Evolutionary conservation across 2,888 invertebrate genomes (phyloP).

Genomic region (Serripes groenlandicus): DNA sequence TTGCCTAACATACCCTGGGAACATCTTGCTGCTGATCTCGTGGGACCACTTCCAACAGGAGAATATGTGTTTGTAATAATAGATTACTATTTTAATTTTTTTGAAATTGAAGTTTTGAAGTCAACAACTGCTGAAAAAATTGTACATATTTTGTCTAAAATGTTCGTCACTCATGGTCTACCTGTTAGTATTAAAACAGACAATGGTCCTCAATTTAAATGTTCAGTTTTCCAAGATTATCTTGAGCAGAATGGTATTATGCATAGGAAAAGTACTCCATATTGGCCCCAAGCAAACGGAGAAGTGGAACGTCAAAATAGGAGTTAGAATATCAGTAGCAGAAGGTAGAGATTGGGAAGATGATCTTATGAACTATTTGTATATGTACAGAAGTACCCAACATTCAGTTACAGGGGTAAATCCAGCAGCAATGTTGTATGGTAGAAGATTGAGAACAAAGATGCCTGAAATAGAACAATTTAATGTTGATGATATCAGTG

Average conservation of each 20-base stretch:
- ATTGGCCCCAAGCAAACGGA: conserved; percentile 63
- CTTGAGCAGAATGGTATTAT: conserved; percentile 32
- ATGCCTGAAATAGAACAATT: conserved; percentile 40
- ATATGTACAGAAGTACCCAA: conserved; percentile 61
- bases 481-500: conserved; percentile 9
- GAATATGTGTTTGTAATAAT: conserved; percentile 29
- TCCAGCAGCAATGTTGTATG: conserved; percentile 57
- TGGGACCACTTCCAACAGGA: conserved; percentile 37
- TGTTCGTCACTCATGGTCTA: conserved; percentile 32
- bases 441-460: conserved; percentile 56
- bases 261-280: conserved; percentile 46
- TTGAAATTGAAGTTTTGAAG: conserved; percentile 19
- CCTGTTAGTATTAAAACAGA: conserved; percentile 40
- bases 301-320: conserved; percentile 62
- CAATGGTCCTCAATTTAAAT: conserved; percentile 54
- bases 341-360: conserved; percentile 36
- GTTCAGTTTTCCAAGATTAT: conserved; percentile 26
- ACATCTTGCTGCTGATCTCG: conserved; percentile 43
- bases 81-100: conserved; percentile 25
- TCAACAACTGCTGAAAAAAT: conserved; percentile 11
- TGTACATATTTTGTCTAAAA: not conserved
- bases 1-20: conserved; percentile 35
- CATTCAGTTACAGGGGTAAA: conserved; percentile 57
- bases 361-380: conserved; percentile 52
- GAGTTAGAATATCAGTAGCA: conserved; percentile 48